phyloP scores from a whole-genome alignment of 2,888 invertebrate genomes.

The Nomada lathburiana region DNA sequence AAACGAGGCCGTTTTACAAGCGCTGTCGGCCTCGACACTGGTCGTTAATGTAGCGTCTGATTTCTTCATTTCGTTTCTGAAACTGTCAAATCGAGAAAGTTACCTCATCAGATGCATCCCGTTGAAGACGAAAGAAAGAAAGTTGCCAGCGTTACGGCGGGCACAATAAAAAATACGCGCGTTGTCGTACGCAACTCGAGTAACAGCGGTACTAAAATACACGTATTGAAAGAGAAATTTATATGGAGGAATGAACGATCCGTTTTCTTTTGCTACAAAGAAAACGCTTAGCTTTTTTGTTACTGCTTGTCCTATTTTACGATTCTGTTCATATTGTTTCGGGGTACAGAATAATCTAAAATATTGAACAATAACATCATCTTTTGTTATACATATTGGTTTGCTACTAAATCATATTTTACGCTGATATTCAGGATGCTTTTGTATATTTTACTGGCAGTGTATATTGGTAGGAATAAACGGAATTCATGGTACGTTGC shows the following conservation, averaged over 20 bases:
- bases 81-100: constrained; percentile 55
- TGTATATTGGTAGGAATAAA: too few species aligned
- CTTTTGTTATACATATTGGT: too few species aligned
- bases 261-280: background rate
- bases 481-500: too few species aligned
- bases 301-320: too few species aligned
- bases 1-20: background rate
- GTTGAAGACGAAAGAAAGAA: constrained; percentile 18
- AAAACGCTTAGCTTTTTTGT: too few species aligned
- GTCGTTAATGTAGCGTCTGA: constrained; percentile 8
- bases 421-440: too few species aligned
- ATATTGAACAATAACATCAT: too few species aligned
- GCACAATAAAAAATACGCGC: background rate
- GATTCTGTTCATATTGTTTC: too few species aligned
- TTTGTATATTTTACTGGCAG: too few species aligned
- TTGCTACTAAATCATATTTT: too few species aligned
- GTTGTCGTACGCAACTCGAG: background rate
- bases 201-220: background rate
- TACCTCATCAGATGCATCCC: constrained; percentile 1
- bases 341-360: too few species aligned
- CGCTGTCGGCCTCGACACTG: constrained; percentile 40
- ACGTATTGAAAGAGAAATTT: constrained; percentile 11
- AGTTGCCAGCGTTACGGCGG: constrained; percentile 8
- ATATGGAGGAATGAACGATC: background rate
- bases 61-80: constrained; percentile 48